A percentile compares a stretch with the other conserved stretches of the same genome.
Evolutionary conservation across 2,113 vertebrate species (phyloP).

Genomic region (Cisticola juncidis): DNA sequence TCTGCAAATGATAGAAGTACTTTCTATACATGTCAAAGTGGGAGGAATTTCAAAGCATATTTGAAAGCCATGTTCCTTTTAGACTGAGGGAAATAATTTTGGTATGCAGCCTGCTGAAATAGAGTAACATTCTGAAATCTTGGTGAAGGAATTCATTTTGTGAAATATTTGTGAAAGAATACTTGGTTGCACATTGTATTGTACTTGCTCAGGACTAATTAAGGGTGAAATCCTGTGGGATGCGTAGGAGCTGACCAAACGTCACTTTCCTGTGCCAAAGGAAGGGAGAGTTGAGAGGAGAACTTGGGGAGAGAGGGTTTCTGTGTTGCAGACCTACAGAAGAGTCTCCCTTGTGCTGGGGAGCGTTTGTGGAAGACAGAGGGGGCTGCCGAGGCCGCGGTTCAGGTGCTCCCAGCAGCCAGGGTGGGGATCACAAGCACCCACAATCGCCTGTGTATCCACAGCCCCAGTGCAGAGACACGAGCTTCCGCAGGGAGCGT

Average conservation of each 20-base stretch:
- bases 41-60: background rate
- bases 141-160: background rate
- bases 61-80: background rate
- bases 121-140: background rate
- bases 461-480: background rate
- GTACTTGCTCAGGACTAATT: background rate
- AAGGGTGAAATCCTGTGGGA: background rate
- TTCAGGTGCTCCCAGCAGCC: background rate
- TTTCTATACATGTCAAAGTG: background rate
- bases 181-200: background rate
- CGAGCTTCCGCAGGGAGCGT: fast-evolving
- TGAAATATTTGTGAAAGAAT: background rate
- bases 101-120: background rate
- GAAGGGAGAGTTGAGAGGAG: background rate
- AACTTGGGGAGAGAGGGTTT: background rate
- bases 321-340: background rate
- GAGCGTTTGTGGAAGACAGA: background rate
- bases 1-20: background rate
- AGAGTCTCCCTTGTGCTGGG: background rate
- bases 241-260: background rate
- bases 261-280: background rate
- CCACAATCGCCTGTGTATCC: no score
- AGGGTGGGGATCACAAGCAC: fast-evolving
- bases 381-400: background rate
- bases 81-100: background rate